Conservation (phyloP, 2,888 invertebrate species). For the Pedicia rivosa region DNA sequence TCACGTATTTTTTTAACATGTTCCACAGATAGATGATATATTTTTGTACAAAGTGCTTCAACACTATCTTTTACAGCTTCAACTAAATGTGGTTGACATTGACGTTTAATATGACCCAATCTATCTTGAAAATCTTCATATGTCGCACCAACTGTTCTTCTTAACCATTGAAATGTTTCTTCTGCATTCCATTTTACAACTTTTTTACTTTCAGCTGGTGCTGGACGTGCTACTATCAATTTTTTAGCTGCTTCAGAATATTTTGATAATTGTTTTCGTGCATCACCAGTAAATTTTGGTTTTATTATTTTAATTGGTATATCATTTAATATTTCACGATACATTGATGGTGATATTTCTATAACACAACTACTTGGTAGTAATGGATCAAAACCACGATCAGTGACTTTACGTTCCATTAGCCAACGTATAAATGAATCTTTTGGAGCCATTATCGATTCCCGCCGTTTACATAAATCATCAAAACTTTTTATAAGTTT, state of each 20-base stretch:
- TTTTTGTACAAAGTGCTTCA: slow-evolving; percentile 87
- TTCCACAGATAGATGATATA: slow-evolving; percentile 82
- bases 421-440: slow-evolving; percentile 95
- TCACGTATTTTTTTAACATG: slow-evolving; percentile 83
- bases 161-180: slow-evolving; percentile 90
- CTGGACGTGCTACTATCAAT: slow-evolving; percentile 87
- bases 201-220: slow-evolving; percentile 85
- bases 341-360: slow-evolving; percentile 89
- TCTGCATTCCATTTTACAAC: slow-evolving; percentile 98
- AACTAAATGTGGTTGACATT: slow-evolving; percentile 90
- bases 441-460: slow-evolving; percentile 86
- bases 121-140: slow-evolving; percentile 85
- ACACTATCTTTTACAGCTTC: slow-evolving; percentile 90
- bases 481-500: slow-evolving; percentile 85
- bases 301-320: slow-evolving; percentile 92
- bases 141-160: slow-evolving; percentile 82
- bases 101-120: slow-evolving; percentile 78
- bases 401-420: slow-evolving; percentile 85
- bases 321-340: slow-evolving; percentile 95
- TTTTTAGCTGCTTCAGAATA: slow-evolving; percentile 96
- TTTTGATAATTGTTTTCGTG: slow-evolving; percentile 78
- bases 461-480: slow-evolving; percentile 83
- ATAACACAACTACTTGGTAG: slow-evolving; percentile 77
- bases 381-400: slow-evolving; percentile 78
- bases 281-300: slow-evolving; percentile 91